Percentiles rank a stretch among this genome's conserved stretches.
These are phyloP conservation scores for Drosophila teissieri DNA, from an alignment of 1,140 invertebrate genomes.

Conservation along the genomic window DNA sequence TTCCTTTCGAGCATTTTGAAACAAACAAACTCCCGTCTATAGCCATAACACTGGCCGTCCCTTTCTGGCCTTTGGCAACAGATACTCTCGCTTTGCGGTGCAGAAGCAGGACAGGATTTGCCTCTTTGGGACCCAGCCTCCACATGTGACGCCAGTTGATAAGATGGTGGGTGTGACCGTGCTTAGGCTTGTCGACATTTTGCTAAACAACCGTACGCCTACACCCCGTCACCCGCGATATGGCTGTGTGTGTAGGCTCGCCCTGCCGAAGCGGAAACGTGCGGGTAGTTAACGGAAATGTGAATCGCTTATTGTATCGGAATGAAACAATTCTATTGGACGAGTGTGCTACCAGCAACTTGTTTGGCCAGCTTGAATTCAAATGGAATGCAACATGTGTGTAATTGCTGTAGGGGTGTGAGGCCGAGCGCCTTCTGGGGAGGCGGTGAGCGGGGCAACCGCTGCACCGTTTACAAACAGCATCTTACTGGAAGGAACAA, in stretches of 20 bases:
- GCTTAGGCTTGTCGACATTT: constrained; percentile 57
- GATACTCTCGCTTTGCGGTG: constrained; percentile 1
- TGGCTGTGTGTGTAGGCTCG: constrained; percentile 15
- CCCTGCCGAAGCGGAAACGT: constrained; percentile 57
- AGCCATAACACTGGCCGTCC: constrained; percentile 23
- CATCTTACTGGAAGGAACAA: neutral
- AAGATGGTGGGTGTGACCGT: constrained; percentile 43
- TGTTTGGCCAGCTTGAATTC: constrained; percentile 39
- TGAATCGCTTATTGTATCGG: constrained; percentile 66
- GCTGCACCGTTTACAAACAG: neutral
- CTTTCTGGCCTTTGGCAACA: constrained; percentile 7
- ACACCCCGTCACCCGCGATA: constrained; percentile 7
- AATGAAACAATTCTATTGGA: constrained; percentile 75
- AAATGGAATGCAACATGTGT: constrained; percentile 15
- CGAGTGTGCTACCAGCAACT: constrained; percentile 19
- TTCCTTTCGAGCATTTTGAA: constrained; percentile 11
- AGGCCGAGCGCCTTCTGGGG: neutral
- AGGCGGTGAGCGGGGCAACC: neutral
- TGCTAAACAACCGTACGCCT: constrained; percentile 36
- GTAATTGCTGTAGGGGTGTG: neutral
- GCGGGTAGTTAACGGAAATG: constrained; percentile 71
- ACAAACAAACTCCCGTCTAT: constrained; percentile 3
- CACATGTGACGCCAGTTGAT: constrained; percentile 15
- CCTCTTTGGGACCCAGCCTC: constrained; percentile 10
- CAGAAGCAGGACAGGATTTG: constrained; percentile 52